phyloP scores from a whole-genome alignment of 2,888 invertebrate genomes.

The Xanthorhoe designata region DNA sequence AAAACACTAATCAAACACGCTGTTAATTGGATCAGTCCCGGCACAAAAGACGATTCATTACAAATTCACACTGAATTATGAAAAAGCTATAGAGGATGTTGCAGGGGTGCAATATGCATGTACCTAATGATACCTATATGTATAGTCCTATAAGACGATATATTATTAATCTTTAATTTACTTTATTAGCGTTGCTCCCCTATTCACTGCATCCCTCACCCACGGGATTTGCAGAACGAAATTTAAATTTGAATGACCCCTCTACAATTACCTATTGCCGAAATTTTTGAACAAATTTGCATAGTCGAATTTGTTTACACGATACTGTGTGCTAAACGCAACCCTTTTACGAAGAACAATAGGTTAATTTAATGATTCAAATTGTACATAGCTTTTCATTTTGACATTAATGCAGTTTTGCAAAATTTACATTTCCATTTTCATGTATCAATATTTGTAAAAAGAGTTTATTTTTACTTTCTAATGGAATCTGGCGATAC shows the following conservation, averaged over 20 bases:
- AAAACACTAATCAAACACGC: background rate
- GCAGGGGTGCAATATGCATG: constrained; percentile 67
- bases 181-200: constrained; percentile 82
- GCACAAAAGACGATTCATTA: constrained; percentile 41
- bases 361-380: constrained; percentile 33
- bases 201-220: constrained; percentile 62
- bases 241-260: constrained; percentile 84
- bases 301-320: constrained; percentile 44
- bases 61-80: constrained; percentile 60
- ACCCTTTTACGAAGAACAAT: constrained; percentile 39
- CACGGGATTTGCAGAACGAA: constrained; percentile 78
- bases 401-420: background rate
- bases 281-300: constrained; percentile 60
- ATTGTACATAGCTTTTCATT: background rate
- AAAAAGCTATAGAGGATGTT: constrained; percentile 55
- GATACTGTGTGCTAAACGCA: constrained; percentile 36
- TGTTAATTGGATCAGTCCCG: background rate
- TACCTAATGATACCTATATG: constrained; percentile 58
- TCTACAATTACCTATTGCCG: constrained; percentile 63
- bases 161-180: constrained; percentile 86
- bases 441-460: background rate
- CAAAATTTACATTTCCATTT: background rate
- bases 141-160: constrained; percentile 79
- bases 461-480: background rate
- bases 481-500: too few relatives aligned